Evolutionary conservation across 2,797 vertebrate species (phyloP).

Genomic region (Eidolon dupreanum): DNA sequence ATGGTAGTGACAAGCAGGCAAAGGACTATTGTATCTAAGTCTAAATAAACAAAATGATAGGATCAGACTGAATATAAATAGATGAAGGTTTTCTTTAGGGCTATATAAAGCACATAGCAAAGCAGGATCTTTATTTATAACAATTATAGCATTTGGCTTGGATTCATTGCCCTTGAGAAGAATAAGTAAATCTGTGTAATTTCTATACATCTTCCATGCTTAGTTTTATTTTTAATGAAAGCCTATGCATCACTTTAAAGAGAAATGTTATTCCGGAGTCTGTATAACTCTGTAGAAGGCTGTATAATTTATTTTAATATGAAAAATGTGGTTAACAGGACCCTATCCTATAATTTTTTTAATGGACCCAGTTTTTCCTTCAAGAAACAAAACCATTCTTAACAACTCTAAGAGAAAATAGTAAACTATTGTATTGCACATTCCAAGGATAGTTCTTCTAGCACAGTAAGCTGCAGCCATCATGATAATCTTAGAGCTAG

Average conservation of each 20-base stretch:
- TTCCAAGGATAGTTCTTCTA: neutral
- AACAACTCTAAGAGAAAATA: neutral
- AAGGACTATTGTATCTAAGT: conserved; percentile 12
- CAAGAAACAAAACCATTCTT: conserved; percentile 11
- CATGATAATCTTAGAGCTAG: neutral
- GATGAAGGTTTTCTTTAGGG: neutral
- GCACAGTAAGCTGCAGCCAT: neutral
- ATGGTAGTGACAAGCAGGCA: neutral
- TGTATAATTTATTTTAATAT: neutral
- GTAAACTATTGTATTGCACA: neutral
- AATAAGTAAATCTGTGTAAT: neutral
- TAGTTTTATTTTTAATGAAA: conserved; percentile 45
- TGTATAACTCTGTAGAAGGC: neutral
- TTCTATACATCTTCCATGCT: neutral
- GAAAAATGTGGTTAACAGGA: neutral
- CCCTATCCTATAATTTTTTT: neutral
- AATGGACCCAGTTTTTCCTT: conserved; percentile 16
- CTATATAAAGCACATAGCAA: conserved; percentile 60
- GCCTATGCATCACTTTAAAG: neutral
- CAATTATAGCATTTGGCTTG: conserved; percentile 11
- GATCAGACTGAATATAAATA: conserved; percentile 36
- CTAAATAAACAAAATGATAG: conserved; percentile 59
- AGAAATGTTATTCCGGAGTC: neutral
- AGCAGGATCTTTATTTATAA: conserved; percentile 55
- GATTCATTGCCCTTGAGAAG: conserved; percentile 27